Conservation (phyloP, 2,113 vertebrate genomes). For the Mesembrinibis cayennensis region DNA sequence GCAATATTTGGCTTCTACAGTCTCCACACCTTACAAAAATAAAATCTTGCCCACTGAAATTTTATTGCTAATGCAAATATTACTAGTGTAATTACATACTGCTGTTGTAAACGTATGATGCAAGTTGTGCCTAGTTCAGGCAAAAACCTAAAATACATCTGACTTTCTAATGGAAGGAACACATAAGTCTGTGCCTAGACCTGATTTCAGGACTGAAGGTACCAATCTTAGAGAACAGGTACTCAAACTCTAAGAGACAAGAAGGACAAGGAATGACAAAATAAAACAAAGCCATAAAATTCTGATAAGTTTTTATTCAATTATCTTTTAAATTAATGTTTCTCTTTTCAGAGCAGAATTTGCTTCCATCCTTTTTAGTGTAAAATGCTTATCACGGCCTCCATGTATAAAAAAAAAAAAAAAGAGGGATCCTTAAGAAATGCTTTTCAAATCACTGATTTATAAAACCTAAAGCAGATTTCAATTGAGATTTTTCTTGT, state of each 20-base stretch:
- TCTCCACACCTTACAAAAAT: background rate
- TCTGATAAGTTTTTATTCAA: background rate
- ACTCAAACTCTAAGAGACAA: background rate
- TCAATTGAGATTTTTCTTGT: background rate
- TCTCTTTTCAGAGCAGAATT: background rate
- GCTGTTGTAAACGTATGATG: background rate
- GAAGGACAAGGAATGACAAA: background rate
- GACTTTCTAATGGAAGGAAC: background rate
- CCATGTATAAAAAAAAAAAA: background rate
- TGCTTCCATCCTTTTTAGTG: background rate
- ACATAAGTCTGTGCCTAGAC: background rate
- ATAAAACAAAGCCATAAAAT: background rate
- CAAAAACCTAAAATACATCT: background rate
- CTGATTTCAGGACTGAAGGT: background rate
- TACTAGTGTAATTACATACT: background rate
- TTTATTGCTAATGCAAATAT: background rate
- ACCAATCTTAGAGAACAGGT: background rate
- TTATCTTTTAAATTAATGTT: background rate
- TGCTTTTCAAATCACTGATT: background rate
- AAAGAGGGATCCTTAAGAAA: background rate
- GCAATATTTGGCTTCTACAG: background rate
- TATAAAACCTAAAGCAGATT: background rate
- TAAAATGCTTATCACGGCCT: background rate
- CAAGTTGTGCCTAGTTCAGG: background rate
- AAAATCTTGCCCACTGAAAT: background rate